These are phyloP conservation scores for Matsumurasca onukii DNA, from an alignment of 1,140 invertebrate genomes.

Conservation along the genomic window DNA sequence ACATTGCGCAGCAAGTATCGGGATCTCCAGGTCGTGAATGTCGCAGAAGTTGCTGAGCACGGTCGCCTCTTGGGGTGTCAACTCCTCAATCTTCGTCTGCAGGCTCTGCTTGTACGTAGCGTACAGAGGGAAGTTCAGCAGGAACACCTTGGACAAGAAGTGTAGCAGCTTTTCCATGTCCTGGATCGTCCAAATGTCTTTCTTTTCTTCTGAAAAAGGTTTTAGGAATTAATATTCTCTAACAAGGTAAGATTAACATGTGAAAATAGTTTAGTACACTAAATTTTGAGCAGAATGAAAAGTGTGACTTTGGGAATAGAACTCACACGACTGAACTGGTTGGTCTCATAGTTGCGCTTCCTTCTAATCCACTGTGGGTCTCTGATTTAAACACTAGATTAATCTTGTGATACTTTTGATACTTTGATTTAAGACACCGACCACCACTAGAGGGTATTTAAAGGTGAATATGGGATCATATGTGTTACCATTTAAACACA, in stretches of 20 bases:
- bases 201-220: conserved; percentile 31
- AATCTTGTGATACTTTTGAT: no score
- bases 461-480: no score
- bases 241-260: background rate
- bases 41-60: conserved; percentile 83
- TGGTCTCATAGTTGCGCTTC: no score
- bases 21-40: conserved; percentile 89
- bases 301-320: background rate
- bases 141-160: conserved; percentile 77
- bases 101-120: conserved; percentile 86
- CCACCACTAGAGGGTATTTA: no score
- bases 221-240: no score
- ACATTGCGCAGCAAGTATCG: conserved; percentile 87
- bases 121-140: conserved; percentile 89
- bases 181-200: conserved; percentile 63
- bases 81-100: conserved; percentile 71
- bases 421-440: no score
- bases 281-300: background rate
- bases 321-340: no score
- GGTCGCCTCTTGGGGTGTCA: conserved; percentile 74
- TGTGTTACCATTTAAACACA: no score
- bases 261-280: background rate
- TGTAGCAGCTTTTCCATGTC: conserved; percentile 78
- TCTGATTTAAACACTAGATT: no score
- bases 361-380: no score